A percentile compares a stretch with the other conserved stretches of the same genome.
phyloP scores from a whole-genome alignment of 2,888 invertebrate genomes.

The Cheilosia variabilis region DNA sequence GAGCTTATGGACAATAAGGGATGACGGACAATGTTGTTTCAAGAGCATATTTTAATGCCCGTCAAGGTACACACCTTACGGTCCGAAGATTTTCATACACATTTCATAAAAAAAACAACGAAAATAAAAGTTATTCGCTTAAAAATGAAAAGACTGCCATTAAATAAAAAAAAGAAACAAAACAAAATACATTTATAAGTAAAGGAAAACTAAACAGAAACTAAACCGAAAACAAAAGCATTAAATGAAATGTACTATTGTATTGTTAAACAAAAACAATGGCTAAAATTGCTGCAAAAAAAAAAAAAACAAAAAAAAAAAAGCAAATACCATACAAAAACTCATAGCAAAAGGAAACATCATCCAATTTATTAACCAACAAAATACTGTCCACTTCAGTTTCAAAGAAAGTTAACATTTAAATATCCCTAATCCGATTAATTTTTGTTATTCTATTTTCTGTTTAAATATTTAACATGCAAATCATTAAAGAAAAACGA shows the following conservation, averaged over 20 bases:
- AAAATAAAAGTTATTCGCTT: conserved; percentile 57
- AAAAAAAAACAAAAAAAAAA: conserved; percentile 13
- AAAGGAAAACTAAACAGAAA: conserved; percentile 40
- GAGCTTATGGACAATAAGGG: neutral
- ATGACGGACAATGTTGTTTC: neutral
- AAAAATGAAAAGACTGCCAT: conserved; percentile 73
- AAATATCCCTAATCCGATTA: conserved; percentile 5
- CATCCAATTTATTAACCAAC: conserved; percentile 63
- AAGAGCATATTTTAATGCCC: neutral
- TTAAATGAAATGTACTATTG: conserved; percentile 62
- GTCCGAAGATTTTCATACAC: neutral
- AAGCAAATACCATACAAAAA: conserved; percentile 26
- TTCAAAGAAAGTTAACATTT: conserved; percentile 10
- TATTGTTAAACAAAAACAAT: conserved; percentile 62
- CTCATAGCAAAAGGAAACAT: conserved; percentile 7
- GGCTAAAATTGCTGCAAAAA: conserved; percentile 71
- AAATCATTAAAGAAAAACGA: conserved; percentile 14
- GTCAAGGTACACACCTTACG: neutral
- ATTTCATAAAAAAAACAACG: conserved; percentile 27
- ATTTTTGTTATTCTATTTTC: conserved; percentile 20
- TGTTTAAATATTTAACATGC: conserved; percentile 11
- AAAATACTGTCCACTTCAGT: conserved; percentile 14
- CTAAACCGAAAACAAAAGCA: conserved; percentile 44
- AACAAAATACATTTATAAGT: conserved; percentile 74
- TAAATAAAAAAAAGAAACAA: conserved; percentile 63